phyloP scores from a whole-genome alignment of 2,113 vertebrate species.

The Australoheros scitulus region DNA sequence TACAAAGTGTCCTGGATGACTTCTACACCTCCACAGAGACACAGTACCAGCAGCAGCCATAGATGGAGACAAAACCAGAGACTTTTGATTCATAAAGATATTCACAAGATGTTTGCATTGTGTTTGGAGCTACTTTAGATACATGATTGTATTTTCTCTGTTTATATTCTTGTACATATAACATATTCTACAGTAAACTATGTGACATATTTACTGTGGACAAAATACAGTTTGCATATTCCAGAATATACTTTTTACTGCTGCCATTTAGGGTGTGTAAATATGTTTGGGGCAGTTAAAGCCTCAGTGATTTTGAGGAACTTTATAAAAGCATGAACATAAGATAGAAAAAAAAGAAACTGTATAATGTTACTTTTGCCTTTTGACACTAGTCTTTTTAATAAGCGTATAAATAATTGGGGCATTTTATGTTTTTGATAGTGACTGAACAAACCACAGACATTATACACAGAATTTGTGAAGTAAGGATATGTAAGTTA shows the following conservation, averaged over 20 bases:
- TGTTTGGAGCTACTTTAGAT: not conserved
- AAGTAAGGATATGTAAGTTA: not conserved
- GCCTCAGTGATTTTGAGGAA: not conserved
- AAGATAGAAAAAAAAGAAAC: not conserved
- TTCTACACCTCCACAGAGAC: slow-evolving; percentile 93
- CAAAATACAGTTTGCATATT: not conserved
- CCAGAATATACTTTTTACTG: not conserved
- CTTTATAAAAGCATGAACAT: not conserved
- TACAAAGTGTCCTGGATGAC: slow-evolving; percentile 91
- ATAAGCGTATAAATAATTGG: not conserved
- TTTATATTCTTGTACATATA: slow-evolving; percentile 18
- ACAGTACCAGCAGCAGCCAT: slow-evolving; percentile 91
- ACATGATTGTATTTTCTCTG: not conserved
- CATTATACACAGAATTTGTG: not conserved
- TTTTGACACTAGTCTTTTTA: not conserved
- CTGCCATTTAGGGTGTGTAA: not conserved
- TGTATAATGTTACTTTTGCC: not conserved
- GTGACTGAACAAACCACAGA: slow-evolving; percentile 4
- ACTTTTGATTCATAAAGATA: not conserved
- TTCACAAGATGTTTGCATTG: not conserved
- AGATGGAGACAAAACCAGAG: slow-evolving; percentile 1
- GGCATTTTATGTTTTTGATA: not conserved
- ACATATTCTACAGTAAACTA: not conserved
- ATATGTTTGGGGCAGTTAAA: not conserved
- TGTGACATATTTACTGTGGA: not conserved